Percentiles rank a stretch among this genome's conserved stretches.
Conservation (phyloP, 2,888 invertebrate species). For the Synanthedon vespiformis region DNA sequence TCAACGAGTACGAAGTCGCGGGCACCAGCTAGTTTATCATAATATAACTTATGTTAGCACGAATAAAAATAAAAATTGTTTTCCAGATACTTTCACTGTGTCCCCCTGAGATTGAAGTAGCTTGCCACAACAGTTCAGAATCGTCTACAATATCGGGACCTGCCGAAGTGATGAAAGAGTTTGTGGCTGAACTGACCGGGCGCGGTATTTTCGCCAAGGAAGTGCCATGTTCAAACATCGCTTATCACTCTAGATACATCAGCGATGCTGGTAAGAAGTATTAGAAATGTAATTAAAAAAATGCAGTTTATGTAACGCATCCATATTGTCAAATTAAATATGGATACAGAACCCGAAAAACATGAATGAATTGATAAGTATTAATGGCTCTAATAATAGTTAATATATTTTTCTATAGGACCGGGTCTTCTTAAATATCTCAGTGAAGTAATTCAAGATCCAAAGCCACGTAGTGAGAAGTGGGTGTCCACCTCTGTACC, state of each 20-base stretch:
- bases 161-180: constrained; percentile 68
- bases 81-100: constrained; percentile 23
- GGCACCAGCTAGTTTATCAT: no score
- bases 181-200: constrained; percentile 53
- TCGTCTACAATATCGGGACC: constrained; percentile 85
- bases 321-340: no score
- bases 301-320: no score
- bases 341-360: no score
- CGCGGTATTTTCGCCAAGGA: constrained; percentile 40
- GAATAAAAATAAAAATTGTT: not conserved
- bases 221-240: constrained; percentile 78
- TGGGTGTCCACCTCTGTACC: constrained; percentile 90
- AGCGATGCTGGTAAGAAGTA: constrained; percentile 44
- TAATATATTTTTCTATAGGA: constrained; percentile 31
- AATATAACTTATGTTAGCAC: no score
- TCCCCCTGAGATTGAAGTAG: constrained; percentile 76
- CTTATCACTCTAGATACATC: constrained; percentile 89
- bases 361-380: no score
- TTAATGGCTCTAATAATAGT: not conserved
- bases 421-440: constrained; percentile 71
- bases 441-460: constrained; percentile 68
- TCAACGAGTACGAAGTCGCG: no score
- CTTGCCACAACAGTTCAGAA: constrained; percentile 83
- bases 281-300: constrained; percentile 1
- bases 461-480: constrained; percentile 74